Conservation (phyloP, 1,140 invertebrate species). For the Venturia canescens region DNA sequence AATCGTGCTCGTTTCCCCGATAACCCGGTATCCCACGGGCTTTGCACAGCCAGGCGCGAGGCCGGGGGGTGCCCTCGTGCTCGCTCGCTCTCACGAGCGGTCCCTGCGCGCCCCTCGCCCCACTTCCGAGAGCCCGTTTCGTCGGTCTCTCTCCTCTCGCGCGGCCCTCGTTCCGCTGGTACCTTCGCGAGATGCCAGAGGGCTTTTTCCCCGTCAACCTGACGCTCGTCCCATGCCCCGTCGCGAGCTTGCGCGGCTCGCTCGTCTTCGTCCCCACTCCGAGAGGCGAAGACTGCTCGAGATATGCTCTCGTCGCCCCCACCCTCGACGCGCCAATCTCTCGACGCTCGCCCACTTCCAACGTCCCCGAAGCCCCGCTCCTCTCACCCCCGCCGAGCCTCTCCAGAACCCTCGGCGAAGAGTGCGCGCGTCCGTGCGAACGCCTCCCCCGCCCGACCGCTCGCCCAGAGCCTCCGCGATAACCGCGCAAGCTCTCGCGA, state of each 20-base stretch:
- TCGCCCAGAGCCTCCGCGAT: neutral
- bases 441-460: neutral
- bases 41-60: neutral
- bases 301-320: neutral
- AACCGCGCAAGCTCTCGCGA: constrained; percentile 43
- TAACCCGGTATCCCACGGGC: constrained; percentile 26
- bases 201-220: neutral
- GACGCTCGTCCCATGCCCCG: neutral
- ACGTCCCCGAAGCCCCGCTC: neutral
- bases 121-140: neutral
- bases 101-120: neutral
- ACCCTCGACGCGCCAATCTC: neutral
- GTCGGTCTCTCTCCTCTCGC: neutral
- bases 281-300: neutral
- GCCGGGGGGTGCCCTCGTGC: neutral
- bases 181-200: neutral
- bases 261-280: neutral
- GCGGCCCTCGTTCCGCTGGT: neutral
- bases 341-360: no score
- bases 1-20: constrained; percentile 35
- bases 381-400: neutral
- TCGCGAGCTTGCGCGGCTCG: neutral
- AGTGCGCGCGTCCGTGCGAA: neutral
- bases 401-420: neutral
- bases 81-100: neutral